These are phyloP conservation scores for Ecliptopera silaceata DNA, from an alignment of 2,888 invertebrate species.

Conservation along the genomic window DNA sequence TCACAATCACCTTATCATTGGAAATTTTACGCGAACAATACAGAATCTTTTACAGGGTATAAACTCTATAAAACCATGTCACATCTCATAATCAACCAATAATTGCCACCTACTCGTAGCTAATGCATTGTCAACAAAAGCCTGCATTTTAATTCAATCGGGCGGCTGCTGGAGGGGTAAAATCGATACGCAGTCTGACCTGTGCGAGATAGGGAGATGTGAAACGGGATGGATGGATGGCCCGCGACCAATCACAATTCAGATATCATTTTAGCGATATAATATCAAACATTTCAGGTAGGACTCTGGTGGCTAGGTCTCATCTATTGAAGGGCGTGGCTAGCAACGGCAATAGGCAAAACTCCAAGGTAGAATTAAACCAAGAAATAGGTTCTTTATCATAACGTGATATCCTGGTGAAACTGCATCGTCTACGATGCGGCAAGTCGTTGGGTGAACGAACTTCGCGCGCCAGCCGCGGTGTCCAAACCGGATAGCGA, in stretches of 20 bases:
- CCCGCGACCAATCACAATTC: slow-evolving; percentile 8
- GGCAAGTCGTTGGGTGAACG: slow-evolving; percentile 70
- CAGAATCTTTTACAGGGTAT: no score
- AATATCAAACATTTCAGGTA: not conserved
- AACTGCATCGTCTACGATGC: slow-evolving; percentile 65
- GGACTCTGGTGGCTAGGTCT: no score
- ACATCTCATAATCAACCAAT: not conserved
- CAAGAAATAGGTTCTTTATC: slow-evolving; percentile 39
- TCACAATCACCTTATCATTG: no score
- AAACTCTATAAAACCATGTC: no score
- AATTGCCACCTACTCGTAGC: slow-evolving; percentile 2
- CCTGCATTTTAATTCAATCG: slow-evolving; percentile 23
- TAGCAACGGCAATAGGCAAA: not conserved
- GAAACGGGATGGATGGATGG: slow-evolving; percentile 11
- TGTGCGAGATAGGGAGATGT: slow-evolving; percentile 24
- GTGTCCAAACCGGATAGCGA: slow-evolving; percentile 75
- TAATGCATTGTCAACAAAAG: slow-evolving; percentile 18
- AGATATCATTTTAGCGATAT: not conserved
- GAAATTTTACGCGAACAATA: no score
- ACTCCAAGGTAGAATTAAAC: slow-evolving; percentile 11
- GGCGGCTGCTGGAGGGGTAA: slow-evolving; percentile 10
- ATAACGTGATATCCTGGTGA: slow-evolving; percentile 63
- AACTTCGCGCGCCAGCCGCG: slow-evolving; percentile 56
- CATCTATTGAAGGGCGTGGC: not conserved
- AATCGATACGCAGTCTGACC: slow-evolving; percentile 30